These are phyloP conservation scores for Ceramica pisi DNA, from an alignment of 2,888 invertebrate species.

Conservation along the genomic window DNA sequence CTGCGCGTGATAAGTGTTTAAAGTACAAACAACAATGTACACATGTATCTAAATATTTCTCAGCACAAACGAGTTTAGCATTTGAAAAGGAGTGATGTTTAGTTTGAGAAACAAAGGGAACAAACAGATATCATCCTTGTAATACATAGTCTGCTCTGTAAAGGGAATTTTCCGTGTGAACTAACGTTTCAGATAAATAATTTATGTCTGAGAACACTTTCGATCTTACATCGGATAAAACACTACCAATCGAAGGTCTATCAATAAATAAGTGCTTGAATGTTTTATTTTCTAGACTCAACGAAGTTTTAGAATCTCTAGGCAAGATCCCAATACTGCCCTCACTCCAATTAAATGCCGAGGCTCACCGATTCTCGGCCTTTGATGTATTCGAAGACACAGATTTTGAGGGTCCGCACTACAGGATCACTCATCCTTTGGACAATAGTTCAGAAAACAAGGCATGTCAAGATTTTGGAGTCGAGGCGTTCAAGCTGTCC, in stretches of 20 bases:
- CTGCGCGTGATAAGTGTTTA: constrained; percentile 53
- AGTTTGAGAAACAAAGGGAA: constrained; percentile 46
- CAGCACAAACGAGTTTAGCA: constrained; percentile 41
- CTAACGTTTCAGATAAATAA: constrained; percentile 26
- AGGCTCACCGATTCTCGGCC: constrained; percentile 91
- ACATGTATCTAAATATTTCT: constrained; percentile 43
- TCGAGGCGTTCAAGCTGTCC: constrained; percentile 86
- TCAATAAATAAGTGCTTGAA: constrained; percentile 22
- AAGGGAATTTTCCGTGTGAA: constrained; percentile 33
- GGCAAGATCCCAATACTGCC: constrained; percentile 96
- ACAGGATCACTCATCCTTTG: constrained; percentile 80
- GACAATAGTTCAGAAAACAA: constrained; percentile 84
- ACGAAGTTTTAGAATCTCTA: constrained; percentile 93
- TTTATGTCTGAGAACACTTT: constrained; percentile 16
- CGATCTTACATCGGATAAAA: constrained; percentile 19
- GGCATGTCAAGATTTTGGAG: constrained; percentile 83
- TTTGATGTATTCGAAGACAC: constrained; percentile 91
- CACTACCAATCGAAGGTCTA: constrained; percentile 2
- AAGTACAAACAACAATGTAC: constrained; percentile 37
- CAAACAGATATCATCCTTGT: constrained; percentile 28
- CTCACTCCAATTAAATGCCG: constrained; percentile 92
- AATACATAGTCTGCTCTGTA: neutral
- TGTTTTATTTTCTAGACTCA: constrained; percentile 90
- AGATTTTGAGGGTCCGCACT: constrained; percentile 85
- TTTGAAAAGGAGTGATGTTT: constrained; percentile 42